Percentiles rank a stretch among this genome's conserved stretches.
phyloP scores from a whole-genome alignment of 2,797 vertebrate species.

The Enteromius anoplus region DNA sequence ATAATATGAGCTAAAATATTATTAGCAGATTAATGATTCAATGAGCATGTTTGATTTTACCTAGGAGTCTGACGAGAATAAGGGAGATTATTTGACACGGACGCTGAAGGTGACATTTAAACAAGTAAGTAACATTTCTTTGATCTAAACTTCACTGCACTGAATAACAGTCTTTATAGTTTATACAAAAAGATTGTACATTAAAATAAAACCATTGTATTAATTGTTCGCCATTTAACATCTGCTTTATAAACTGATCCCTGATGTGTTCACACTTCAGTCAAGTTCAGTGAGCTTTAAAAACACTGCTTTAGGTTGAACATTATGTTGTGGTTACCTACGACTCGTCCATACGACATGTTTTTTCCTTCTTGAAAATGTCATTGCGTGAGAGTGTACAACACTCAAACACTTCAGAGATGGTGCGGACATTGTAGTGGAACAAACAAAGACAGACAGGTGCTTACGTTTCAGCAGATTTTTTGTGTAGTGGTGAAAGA shows the following conservation, averaged over 20 bases:
- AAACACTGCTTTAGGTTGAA: not conserved
- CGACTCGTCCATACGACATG: not conserved
- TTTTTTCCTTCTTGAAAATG: not conserved
- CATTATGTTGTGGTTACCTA: not conserved
- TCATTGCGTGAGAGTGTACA: not conserved
- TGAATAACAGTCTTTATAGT: not conserved
- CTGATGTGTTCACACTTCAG: not conserved
- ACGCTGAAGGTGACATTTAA: constrained; percentile 77
- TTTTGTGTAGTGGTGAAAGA: not conserved
- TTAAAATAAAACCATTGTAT: not conserved
- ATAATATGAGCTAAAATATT: not conserved
- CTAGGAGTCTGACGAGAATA: constrained; percentile 87
- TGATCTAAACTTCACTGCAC: not conserved
- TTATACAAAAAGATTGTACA: not conserved
- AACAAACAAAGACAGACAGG: constrained; percentile 12
- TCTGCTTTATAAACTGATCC: not conserved
- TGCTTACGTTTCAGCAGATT: constrained; percentile 2
- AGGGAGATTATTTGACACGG: constrained; percentile 87
- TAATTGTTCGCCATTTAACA: not conserved
- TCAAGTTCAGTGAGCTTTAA: not conserved
- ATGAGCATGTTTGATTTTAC: constrained; percentile 14
- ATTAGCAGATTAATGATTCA: not conserved
- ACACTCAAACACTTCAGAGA: not conserved
- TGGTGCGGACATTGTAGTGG: not conserved
- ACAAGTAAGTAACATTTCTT: constrained; percentile 69